Evolutionary conservation across 2,888 invertebrate species (phyloP).

Genomic region (Eupithecia tripunctaria): DNA sequence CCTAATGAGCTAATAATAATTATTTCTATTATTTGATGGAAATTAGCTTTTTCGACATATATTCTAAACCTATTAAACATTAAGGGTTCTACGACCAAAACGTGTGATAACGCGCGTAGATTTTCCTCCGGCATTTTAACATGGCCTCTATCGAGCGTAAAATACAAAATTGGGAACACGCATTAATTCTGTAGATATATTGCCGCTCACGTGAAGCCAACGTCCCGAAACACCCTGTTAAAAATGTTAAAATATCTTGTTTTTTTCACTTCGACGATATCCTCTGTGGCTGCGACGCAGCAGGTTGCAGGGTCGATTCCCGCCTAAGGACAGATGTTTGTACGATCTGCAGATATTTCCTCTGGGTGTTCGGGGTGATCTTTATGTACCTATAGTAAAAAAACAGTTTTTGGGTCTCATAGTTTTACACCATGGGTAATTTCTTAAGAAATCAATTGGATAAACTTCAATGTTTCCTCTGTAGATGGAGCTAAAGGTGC

Average conservation of each 20-base stretch:
- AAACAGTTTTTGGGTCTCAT: too few relatives aligned
- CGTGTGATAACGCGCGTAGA: not conserved
- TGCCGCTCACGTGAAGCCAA: not conserved
- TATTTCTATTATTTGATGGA: too few relatives aligned
- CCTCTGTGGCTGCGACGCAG: not conserved
- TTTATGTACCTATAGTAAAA: too few relatives aligned
- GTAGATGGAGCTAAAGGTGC: too few relatives aligned
- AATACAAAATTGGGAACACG: constrained; percentile 9
- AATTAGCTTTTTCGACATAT: too few relatives aligned
- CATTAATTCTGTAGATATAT: constrained; percentile 7
- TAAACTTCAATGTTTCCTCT: too few relatives aligned
- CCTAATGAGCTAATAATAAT: too few relatives aligned
- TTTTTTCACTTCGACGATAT: not conserved
- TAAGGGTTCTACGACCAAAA: not conserved
- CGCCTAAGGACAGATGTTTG: not conserved
- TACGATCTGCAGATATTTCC: too few relatives aligned
- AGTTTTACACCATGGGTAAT: too few relatives aligned
- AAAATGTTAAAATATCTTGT: not conserved
- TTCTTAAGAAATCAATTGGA: too few relatives aligned
- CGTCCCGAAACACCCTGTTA: not conserved
- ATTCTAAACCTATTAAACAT: not conserved
- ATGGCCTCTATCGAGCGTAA: not conserved
- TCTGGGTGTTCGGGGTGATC: too few relatives aligned
- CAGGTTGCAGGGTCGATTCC: not conserved
- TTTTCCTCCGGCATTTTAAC: not conserved